Conservation (phyloP, 2,113 vertebrate genomes). For the Carassius auratus region DNA sequence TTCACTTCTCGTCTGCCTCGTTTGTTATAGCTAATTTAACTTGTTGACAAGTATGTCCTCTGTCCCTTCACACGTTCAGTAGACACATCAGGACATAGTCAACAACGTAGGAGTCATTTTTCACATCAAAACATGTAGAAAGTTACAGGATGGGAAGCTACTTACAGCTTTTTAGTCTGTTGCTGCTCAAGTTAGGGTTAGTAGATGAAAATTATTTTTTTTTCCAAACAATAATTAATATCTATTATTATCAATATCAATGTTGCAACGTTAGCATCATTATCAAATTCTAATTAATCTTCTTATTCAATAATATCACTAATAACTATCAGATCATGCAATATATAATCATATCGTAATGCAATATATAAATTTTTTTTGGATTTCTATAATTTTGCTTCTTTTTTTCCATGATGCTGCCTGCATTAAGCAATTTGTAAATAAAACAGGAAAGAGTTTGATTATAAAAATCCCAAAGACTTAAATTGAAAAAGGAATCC, state of each 20-base stretch:
- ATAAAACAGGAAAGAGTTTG: no score
- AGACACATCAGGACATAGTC: conserved; percentile 4
- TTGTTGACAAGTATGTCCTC: conserved; percentile 28
- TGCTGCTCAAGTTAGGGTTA: neutral
- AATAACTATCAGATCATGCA: no score
- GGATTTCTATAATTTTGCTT: no score
- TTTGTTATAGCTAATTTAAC: conserved; percentile 38
- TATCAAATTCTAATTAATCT: neutral
- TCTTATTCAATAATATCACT: no score
- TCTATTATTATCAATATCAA: neutral
- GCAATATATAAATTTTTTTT: no score
- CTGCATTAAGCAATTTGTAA: no score
- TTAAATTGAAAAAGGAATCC: neutral
- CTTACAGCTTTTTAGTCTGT: neutral
- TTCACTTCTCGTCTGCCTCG: neutral
- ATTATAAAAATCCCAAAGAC: no score
- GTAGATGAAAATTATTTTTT: no score
- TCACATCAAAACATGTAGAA: neutral
- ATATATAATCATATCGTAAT: no score
- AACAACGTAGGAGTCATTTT: conserved; percentile 23
- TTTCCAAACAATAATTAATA: no score
- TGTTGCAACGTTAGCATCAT: neutral
- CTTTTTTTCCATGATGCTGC: no score
- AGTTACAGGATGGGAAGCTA: neutral
- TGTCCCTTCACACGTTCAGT: conserved; percentile 10